phyloP scores from a whole-genome alignment of 2,113 vertebrate species.

The Aythya baeri region DNA sequence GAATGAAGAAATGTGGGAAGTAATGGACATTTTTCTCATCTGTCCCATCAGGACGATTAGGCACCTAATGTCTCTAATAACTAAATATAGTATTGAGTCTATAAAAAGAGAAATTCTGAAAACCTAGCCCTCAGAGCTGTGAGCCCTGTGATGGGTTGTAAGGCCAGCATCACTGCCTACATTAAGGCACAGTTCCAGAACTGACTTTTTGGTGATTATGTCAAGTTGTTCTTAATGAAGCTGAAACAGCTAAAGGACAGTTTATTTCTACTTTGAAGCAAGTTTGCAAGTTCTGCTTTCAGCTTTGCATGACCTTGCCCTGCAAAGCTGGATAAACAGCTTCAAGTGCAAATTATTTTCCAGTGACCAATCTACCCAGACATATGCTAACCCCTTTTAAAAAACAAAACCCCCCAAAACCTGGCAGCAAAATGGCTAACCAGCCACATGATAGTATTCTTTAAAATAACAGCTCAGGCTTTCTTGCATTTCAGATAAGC shows the following conservation, averaged over 20 bases:
- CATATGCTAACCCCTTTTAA: not conserved
- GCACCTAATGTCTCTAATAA: not conserved
- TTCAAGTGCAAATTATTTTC: not conserved
- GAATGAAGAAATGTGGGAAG: not conserved
- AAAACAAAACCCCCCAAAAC: no score
- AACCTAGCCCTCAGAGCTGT: not conserved
- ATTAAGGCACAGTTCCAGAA: not conserved
- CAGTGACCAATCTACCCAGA: not conserved
- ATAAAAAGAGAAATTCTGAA: not conserved
- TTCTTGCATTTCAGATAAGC: not conserved
- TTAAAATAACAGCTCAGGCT: not conserved
- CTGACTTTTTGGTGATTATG: no score
- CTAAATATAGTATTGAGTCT: not conserved
- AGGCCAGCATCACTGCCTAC: not conserved
- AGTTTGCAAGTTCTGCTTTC: not conserved
- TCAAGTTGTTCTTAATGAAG: not conserved
- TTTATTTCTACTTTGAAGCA: not conserved
- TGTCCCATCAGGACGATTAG: not conserved
- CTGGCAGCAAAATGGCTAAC: accelerated
- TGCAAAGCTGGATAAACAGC: not conserved
- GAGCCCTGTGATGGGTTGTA: not conserved
- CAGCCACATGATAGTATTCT: no score
- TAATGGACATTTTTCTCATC: not conserved
- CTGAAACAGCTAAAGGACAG: not conserved
- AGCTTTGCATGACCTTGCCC: not conserved